These are phyloP conservation scores for Octodon degus DNA, from an alignment of 2,113 vertebrate genomes.

Conservation along the genomic window DNA sequence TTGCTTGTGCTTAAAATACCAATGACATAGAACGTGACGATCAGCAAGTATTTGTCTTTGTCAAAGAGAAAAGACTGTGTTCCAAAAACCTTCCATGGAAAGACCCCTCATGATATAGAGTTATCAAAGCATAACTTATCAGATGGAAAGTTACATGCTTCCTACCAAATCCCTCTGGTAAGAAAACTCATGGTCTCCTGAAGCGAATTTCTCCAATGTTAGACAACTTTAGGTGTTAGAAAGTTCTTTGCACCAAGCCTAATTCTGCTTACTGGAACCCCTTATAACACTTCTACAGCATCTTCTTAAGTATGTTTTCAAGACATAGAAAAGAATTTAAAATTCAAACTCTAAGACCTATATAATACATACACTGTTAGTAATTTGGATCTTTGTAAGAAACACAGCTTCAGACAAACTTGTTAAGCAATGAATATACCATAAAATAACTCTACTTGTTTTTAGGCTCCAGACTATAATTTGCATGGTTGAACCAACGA, in stretches of 20 bases:
- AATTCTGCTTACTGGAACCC: conserved; percentile 38
- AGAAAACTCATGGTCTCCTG: neutral
- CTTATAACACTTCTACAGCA: neutral
- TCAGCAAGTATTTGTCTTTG: conserved; percentile 21
- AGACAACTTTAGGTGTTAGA: neutral
- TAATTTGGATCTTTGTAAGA: neutral
- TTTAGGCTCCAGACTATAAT: conserved; percentile 89
- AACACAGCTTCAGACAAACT: neutral
- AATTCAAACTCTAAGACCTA: neutral
- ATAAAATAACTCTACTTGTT: conserved; percentile 85
- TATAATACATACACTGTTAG: neutral
- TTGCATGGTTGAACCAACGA: conserved; percentile 87
- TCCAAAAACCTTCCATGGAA: neutral
- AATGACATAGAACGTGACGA: neutral
- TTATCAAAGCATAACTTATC: neutral
- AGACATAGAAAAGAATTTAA: neutral
- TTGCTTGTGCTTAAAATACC: conserved; percentile 44
- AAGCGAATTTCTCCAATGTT: neutral
- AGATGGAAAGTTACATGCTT: neutral
- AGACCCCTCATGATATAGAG: neutral
- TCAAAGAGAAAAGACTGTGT: neutral
- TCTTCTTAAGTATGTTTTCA: neutral
- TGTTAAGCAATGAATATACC: neutral
- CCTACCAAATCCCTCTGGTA: neutral
- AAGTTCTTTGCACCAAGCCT: neutral